Conservation (phyloP, 1,140 invertebrate species). For the Temnothorax curvispinosus region DNA sequence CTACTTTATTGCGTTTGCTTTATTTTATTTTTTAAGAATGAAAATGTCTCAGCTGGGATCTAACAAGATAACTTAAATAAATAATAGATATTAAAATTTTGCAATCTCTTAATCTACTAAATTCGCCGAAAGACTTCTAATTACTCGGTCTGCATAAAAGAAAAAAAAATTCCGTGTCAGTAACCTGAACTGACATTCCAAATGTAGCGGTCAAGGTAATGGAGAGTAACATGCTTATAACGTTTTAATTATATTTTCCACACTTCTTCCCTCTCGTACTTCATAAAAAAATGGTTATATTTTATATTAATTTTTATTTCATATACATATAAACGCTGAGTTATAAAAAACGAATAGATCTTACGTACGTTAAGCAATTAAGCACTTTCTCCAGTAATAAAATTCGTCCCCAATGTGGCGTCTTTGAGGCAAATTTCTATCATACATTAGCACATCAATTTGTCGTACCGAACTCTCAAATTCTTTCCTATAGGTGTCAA, state of each 20-base stretch:
- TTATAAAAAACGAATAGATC: not conserved
- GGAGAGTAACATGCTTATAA: not conserved
- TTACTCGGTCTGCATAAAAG: not conserved
- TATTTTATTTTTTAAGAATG: not conserved
- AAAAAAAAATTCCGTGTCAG: not conserved
- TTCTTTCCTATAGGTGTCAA: not conserved
- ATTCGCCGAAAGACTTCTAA: not conserved
- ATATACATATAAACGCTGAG: not conserved
- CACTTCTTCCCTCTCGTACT: not conserved
- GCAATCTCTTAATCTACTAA: not conserved
- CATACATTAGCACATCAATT: slow-evolving; percentile 56
- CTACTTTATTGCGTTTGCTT: not conserved
- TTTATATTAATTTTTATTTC: not conserved
- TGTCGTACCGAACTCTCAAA: slow-evolving; percentile 4
- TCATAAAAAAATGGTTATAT: not conserved
- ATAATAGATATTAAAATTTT: not conserved
- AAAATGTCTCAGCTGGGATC: not conserved
- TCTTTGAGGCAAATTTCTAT: slow-evolving; percentile 20
- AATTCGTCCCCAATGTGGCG: slow-evolving; percentile 10
- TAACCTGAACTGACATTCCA: not conserved
- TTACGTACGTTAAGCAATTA: not conserved
- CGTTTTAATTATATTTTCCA: not conserved
- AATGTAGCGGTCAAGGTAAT: not conserved
- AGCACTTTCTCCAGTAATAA: slow-evolving; percentile 49
- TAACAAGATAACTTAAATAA: not conserved